Base-by-base conservation (phyloP, 1,140 invertebrate species). In the Bombus pyrosoma region DNA sequence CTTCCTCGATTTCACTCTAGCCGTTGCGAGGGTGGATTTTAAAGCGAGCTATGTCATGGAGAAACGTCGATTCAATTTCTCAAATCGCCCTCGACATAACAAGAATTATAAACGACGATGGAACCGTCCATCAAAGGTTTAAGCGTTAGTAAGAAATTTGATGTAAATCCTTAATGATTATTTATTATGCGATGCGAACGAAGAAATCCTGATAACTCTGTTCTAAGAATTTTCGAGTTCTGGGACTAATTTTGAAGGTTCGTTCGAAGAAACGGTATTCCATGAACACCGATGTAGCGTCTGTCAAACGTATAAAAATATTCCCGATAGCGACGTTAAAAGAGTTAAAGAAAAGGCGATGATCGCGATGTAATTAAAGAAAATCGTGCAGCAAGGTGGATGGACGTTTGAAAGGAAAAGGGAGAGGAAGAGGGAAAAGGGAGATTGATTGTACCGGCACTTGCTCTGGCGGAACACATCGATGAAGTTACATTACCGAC, bases 401-500 rank as follows among this genome's bases (percentile, higher is more conserved):
- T 10, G 86, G 59, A 69, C 71, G 77, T 2, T 22, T 37, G 88
- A 81, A 88, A 86, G 74, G 89, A 79, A 87, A 83, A 82, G 71
- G 81, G 78, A 89, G 79, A 89, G 83, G 88, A 87, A 87, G 89
- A 91, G 81, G 79, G 75, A 47, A 86, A 73, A 86, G 91, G 92
- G 91, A 91, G 93, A 94, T 93, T 94, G 93, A 93, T 94, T 94
- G 93, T 94, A 90, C 89, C 89, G 91, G 92, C 93, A 93, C 92
- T 94, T 94, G 93, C 91, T 93, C 92, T 92, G 91, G 91, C 93
- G 93, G 93, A 95, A 95, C 93, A 94, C 94, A 94, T 95, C 94
- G 94, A 94, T 94, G 93, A 95, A 94, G 94, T 94, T 94, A 94
- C 92, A 94, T 94, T 94, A 94, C 94, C 91, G 93, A 93, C 91